Percentiles rank a stretch among this genome's conserved stretches.
Evolutionary conservation across 2,888 invertebrate genomes (phyloP).

Genomic region (Priocnemis perturbator): DNA sequence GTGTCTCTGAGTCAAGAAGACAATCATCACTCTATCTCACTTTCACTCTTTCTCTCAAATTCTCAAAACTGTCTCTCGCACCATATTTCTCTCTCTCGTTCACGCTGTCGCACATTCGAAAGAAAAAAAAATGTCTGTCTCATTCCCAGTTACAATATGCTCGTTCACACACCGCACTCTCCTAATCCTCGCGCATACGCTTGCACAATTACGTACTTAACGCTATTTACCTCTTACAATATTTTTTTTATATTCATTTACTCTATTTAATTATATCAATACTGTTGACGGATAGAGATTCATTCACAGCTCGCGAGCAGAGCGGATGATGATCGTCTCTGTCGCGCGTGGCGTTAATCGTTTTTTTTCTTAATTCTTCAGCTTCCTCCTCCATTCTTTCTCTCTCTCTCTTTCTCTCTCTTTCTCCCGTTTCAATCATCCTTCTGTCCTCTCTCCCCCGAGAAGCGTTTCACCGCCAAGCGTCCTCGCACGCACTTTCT

Average conservation of each 20-base stretch:
- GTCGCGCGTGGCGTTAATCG: constrained; percentile 64
- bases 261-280: constrained; percentile 74
- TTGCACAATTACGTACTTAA: constrained; percentile 72
- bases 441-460: background rate
- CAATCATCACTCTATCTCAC: constrained; percentile 27
- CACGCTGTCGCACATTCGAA: no score
- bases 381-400: constrained; percentile 13
- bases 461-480: constrained; percentile 1
- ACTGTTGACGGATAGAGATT: constrained; percentile 76
- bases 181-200: constrained; percentile 54
- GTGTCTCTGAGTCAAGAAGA: constrained; percentile 37
- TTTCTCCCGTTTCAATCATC: constrained; percentile 22
- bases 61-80: constrained; percentile 6
- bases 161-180: constrained; percentile 36
- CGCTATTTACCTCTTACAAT: constrained; percentile 70
- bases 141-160: no score
- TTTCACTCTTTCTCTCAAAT: constrained; percentile 19
- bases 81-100: constrained; percentile 16
- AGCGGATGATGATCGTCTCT: constrained; percentile 67
- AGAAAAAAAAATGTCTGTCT: no score
- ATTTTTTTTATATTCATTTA: constrained; percentile 73
- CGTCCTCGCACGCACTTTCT: background rate
- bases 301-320: constrained; percentile 73
- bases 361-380: constrained; percentile 45
- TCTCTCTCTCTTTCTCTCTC: constrained; percentile 25